A percentile compares a stretch with the other conserved stretches of the same genome.
phyloP scores from a whole-genome alignment of 2,888 invertebrate species.

The Amphimallon solstitiale region DNA sequence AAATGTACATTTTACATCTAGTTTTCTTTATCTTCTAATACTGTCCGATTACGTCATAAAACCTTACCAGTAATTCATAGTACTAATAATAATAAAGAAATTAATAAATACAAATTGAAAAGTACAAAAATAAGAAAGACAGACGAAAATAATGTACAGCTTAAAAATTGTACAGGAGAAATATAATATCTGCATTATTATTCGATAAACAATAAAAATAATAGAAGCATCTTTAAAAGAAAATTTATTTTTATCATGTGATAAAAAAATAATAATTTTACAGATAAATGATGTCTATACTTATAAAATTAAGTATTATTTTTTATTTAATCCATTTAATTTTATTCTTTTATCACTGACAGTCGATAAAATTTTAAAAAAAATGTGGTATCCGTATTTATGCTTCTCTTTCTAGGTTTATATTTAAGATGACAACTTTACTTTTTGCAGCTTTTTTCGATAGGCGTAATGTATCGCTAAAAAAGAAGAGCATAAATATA shows the following conservation, averaged over 20 bases:
- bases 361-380: too few relatives aligned
- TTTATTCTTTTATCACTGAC: too few relatives aligned
- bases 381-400: too few relatives aligned
- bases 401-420: too few relatives aligned
- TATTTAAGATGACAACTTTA: too few relatives aligned
- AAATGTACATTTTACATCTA: constrained; percentile 32
- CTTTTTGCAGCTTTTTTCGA: too few relatives aligned
- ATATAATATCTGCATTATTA: background rate
- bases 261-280: background rate
- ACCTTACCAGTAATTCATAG: background rate
- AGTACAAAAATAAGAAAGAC: background rate
- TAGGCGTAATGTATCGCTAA: background rate
- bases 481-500: background rate
- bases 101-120: constrained; percentile 19
- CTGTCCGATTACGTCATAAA: constrained; percentile 31
- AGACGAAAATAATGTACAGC: constrained; percentile 17
- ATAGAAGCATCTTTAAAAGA: constrained; percentile 1
- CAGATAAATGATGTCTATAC: too few relatives aligned
- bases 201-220: background rate
- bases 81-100: background rate
- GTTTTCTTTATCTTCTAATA: constrained; percentile 29
- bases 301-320: too few relatives aligned
- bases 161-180: constrained; percentile 8
- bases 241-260: too few relatives aligned
- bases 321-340: too few relatives aligned